phyloP scores from a whole-genome alignment of 2,888 invertebrate genomes.

The Parnassius mnemosyne region DNA sequence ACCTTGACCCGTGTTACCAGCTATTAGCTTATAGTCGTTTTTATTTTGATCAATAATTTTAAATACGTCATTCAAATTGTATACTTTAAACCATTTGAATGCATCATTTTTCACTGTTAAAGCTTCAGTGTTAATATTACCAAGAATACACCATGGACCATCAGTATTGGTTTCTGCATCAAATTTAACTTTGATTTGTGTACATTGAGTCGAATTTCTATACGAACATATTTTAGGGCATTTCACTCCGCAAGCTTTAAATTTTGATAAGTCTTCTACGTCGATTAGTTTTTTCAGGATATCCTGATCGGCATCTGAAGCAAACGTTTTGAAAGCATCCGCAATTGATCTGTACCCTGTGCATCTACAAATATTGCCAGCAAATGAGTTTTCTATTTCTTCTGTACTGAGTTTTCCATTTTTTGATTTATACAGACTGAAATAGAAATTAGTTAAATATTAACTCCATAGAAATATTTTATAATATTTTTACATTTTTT shows the following conservation, averaged over 20 bases:
- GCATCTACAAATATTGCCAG: constrained; percentile 89
- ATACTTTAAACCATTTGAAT: constrained; percentile 75
- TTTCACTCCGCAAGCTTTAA: constrained; percentile 51
- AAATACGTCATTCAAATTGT: constrained; percentile 70
- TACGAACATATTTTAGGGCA: constrained; percentile 48
- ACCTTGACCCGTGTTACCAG: constrained; percentile 82
- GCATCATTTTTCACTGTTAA: constrained; percentile 68
- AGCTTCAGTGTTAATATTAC: constrained; percentile 57
- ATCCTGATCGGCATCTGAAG: constrained; percentile 78
- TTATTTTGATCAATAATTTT: constrained; percentile 50
- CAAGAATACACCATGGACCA: constrained; percentile 51
- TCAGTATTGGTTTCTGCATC: constrained; percentile 16
- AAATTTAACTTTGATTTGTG: constrained; percentile 12
- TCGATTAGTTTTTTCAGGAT: constrained; percentile 75
- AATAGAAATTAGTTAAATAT: constrained; percentile 30
- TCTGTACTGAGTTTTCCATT: constrained; percentile 77
- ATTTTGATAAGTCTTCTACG: constrained; percentile 59
- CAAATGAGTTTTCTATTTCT: constrained; percentile 88
- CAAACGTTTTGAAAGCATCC: constrained; percentile 89
- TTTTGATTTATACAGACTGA: constrained; percentile 72
- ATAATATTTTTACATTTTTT: too few species aligned
- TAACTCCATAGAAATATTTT: not conserved
- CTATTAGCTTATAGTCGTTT: constrained; percentile 78
- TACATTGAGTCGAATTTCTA: constrained; percentile 37
- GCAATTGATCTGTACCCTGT: constrained; percentile 90